phyloP scores from a whole-genome alignment of 1,140 invertebrate genomes.

The Eulimnadia texana region DNA sequence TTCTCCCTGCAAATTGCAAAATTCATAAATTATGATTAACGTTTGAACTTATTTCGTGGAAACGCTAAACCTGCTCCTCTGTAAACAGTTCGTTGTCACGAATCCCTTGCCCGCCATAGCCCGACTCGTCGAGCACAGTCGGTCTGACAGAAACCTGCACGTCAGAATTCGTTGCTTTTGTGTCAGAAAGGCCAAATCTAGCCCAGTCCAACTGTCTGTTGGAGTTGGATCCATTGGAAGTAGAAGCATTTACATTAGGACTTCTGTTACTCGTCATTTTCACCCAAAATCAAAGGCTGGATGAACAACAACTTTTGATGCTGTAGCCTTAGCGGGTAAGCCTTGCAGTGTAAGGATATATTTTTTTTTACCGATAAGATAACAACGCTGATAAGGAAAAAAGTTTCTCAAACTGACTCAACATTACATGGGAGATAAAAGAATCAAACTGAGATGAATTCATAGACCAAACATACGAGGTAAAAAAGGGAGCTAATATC shows the following conservation, averaged over 20 bases:
- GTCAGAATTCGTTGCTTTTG: neutral
- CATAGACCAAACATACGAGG: neutral
- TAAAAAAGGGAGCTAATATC: neutral
- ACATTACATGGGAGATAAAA: neutral
- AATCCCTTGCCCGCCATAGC: conserved; percentile 47
- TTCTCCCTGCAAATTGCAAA: conserved; percentile 41
- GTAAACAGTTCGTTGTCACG: conserved; percentile 75
- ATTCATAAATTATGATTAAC: neutral
- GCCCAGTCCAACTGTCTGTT: conserved; percentile 32
- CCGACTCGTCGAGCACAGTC: conserved; percentile 12
- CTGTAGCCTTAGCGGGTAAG: too few species aligned
- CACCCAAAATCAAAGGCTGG: neutral
- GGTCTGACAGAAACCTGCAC: conserved; percentile 12
- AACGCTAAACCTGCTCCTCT: conserved; percentile 52
- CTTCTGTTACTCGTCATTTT: neutral
- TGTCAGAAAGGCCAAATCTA: conserved; percentile 32
- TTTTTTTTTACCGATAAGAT: neutral
- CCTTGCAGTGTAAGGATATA: too few species aligned
- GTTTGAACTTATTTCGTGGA: neutral
- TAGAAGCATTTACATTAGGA: neutral
- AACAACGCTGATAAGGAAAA: neutral
- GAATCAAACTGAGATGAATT: too few species aligned
- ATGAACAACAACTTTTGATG: neutral
- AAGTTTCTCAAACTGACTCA: neutral
- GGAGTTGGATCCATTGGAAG: neutral